A percentile compares a stretch with the other conserved stretches of the same genome.
Conservation (phyloP, 2,888 invertebrate species). For the Meliscaeva auricollis region DNA sequence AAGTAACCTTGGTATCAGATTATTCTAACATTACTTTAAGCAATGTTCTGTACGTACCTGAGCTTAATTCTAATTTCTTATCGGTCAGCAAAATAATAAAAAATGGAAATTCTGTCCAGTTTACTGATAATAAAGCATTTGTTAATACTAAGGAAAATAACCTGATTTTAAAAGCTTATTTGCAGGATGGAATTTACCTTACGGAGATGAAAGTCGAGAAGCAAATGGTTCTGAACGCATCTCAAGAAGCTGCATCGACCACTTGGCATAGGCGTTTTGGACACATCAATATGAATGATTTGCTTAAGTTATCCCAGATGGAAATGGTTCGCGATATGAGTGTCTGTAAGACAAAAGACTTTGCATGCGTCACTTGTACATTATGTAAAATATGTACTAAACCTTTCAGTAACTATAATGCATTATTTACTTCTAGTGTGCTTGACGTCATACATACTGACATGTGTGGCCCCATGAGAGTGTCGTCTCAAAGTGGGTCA, state of each 20-base stretch:
- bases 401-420: slow-evolving; percentile 26
- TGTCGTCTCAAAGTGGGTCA: slow-evolving; percentile 21
- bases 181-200: slow-evolving; percentile 31
- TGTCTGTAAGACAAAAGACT: slow-evolving; percentile 28
- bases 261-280: slow-evolving; percentile 50
- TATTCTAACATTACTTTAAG: slow-evolving; percentile 22
- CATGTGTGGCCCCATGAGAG: slow-evolving; percentile 26
- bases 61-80: slow-evolving; percentile 34
- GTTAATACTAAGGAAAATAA: slow-evolving; percentile 37
- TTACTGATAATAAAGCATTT: slow-evolving; percentile 24
- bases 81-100: slow-evolving; percentile 51
- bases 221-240: too few relatives aligned
- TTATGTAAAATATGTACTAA: slow-evolving; percentile 42
- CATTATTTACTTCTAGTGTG: slow-evolving; percentile 33
- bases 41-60: slow-evolving; percentile 44
- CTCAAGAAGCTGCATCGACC: slow-evolving; percentile 3
- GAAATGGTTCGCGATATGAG: slow-evolving; percentile 45
- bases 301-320: slow-evolving; percentile 22
- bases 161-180: slow-evolving; percentile 21
- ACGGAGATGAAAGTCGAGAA: slow-evolving; percentile 11
- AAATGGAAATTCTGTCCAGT: too few relatives aligned
- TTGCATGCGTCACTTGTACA: slow-evolving; percentile 38
- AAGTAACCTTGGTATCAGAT: slow-evolving; percentile 16
- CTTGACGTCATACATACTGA: too few relatives aligned
- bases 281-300: slow-evolving; percentile 28